Base-by-base conservation (phyloP, 2,888 invertebrate genomes). In the Agonopterix subpropinquella region DNA sequence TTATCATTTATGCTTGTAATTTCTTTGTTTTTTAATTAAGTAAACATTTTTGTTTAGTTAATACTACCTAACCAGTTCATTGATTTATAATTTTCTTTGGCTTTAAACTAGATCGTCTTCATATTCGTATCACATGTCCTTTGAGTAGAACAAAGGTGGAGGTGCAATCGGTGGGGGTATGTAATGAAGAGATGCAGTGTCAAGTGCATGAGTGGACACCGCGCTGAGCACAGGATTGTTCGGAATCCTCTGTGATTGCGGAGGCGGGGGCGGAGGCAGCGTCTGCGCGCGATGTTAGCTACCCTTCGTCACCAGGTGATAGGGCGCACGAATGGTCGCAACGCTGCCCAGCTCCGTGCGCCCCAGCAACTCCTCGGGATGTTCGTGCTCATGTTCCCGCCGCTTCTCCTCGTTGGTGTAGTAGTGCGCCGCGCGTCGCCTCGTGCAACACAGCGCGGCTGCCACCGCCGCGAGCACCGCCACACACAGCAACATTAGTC, bases 351-450 rank as follows among this genome's bases (percentile, higher is more conserved):
- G 58, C 57, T 85, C 80, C 0, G 79, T 73, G 42, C 72, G 74
- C 1, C 71, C 70, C 9, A 83, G 60, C 49, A 81, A 61, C 54
- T 85, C 84, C 1, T 84, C 86, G 0, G 86, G 85, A 45, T 82
- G 82, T 0, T 86, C 84, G 47, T 74, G 80, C 45, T 75, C 77
- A 44, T 73, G 82, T 56, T 82, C 80, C 7, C 77, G 70, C 1
- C 83, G 70, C 56, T 92, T 92, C 70, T 94, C 94, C 75, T 95
- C 95, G 68, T 94, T 92, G 8, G 95, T 95, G 73, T 95, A 95
- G 77, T 95, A 95, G 44, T 91, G 91, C 4, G 93, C 92, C 4
- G 93, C 92, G 56, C 92, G 90, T 51, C 92, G 91, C 43, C 92
- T 89, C 60, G 93, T 92, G 62, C 93, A 94, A 61, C 91, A 90